Conservation (phyloP, 2,888 invertebrate species). For the Drosophila infuscata region DNA sequence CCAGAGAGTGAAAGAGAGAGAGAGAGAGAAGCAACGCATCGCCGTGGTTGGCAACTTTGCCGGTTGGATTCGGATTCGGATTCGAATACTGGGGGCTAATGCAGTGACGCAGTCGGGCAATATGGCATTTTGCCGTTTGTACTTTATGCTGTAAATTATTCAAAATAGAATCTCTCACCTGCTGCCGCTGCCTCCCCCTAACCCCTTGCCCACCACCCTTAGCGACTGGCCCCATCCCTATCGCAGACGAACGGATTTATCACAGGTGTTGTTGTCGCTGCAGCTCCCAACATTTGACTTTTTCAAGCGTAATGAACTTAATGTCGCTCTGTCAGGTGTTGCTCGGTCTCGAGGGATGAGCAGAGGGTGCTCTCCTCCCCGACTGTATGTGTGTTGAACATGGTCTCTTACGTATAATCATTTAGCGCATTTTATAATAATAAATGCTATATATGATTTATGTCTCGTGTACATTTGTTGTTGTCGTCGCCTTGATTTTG, state of each 20-base stretch:
- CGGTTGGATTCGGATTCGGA: constrained; percentile 41
- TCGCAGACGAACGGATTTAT: constrained; percentile 66
- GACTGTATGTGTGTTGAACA: background rate
- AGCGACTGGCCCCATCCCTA: constrained; percentile 5
- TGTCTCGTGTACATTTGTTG: constrained; percentile 27
- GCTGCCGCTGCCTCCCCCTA: constrained; percentile 26
- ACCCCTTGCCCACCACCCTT: background rate
- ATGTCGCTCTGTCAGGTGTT: constrained; percentile 73
- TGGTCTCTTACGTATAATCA: constrained; percentile 40
- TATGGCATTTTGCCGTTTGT: constrained; percentile 73
- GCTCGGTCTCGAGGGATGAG: constrained; percentile 20
- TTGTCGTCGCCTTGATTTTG: constrained; percentile 51
- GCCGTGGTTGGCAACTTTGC: constrained; percentile 52
- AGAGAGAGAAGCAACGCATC: constrained; percentile 3
- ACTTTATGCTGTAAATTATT: constrained; percentile 57
- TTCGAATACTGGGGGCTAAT: constrained; percentile 17
- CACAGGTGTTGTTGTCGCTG: constrained; percentile 78
- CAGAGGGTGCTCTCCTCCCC: background rate
- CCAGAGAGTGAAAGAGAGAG: background rate
- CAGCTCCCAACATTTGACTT: constrained; percentile 51
- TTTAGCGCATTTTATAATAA: constrained; percentile 31
- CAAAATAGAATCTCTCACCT: constrained; percentile 77
- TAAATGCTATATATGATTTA: constrained; percentile 53
- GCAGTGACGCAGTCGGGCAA: constrained; percentile 74
- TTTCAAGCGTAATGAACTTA: constrained; percentile 76